phyloP scores from a whole-genome alignment of 2,113 vertebrate species.

The Strix uralensis region DNA sequence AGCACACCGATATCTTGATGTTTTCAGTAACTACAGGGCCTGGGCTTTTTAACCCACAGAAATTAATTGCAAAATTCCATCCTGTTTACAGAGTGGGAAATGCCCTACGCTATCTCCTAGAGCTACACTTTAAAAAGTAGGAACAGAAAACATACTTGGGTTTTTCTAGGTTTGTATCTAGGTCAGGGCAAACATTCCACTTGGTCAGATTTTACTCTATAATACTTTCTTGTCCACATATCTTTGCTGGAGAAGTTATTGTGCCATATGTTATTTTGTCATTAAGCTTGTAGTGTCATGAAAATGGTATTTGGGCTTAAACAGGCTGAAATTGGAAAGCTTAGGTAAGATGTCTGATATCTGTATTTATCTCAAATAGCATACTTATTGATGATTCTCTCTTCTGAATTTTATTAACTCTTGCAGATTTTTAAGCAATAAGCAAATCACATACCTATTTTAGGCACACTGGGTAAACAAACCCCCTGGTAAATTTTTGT shows the following conservation, averaged over 20 bases:
- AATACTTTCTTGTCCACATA: conserved; percentile 13
- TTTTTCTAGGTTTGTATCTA: conserved; percentile 14
- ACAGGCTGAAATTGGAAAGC: conserved; percentile 29
- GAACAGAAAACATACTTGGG: background rate
- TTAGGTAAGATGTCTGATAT: background rate
- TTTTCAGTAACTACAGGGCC: background rate
- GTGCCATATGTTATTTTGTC: conserved; percentile 28
- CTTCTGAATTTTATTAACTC: conserved; percentile 49
- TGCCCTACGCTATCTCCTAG: background rate
- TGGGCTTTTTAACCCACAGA: background rate
- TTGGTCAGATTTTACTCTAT: background rate
- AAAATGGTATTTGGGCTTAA: conserved; percentile 52
- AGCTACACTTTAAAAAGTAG: background rate
- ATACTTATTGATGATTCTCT: background rate
- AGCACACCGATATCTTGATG: background rate
- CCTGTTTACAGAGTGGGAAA: background rate
- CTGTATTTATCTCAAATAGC: conserved; percentile 1
- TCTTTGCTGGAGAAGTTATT: conserved; percentile 41
- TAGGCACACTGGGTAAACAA: background rate
- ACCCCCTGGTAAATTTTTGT: background rate
- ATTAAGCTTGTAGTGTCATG: conserved; percentile 49
- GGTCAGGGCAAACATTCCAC: background rate
- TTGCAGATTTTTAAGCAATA: conserved; percentile 60
- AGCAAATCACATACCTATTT: background rate
- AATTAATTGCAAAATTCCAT: background rate